Evolutionary conservation across 2,797 vertebrate genomes (phyloP), one percentile per base, ranked within the genome.

Genomic region (Oreortyx pictus): DNA sequence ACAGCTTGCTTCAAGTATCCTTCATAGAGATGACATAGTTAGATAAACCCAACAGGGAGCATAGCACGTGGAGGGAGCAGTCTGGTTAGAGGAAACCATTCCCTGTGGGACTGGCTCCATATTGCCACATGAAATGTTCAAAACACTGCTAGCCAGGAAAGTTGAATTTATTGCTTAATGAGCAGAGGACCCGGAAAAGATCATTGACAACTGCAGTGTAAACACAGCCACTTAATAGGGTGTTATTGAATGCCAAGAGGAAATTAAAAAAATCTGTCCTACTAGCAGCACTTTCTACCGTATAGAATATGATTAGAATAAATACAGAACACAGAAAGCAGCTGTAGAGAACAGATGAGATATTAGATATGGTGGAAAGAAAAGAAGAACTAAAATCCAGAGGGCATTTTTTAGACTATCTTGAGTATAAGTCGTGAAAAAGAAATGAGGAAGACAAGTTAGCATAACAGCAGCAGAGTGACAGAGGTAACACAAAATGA

Each of bases 1-100:
- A 95, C 96, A 95, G 94, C 92, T 96, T 96, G 93, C 93, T 94
- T 94, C 86, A 91, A 96, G 94, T 94, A 94, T 94, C 89, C 94
- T 95, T 96, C 52, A 4, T 83, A 91, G 96, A 91, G 94, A 95
- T 93, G 89, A 95, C 95, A 96, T 92, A 90, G 96, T 96, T 93
- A 97, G 92, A 93, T 89, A 95, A 95, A 94, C 92, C 92, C 94
- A 95, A 92, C 88, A 88, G 94, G 91, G 95, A 94, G 60, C 73
- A 90, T 17, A 96, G 84, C 93, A 93, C 95, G 85, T 95, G 92
- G 94, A 96, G 91, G 91, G 89, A 92, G 86, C 94, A 91, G 86
- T 92, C 96, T 96, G 96, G 92, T 94, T 92, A 95, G 75, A 82
- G 94, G 75, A 87, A 90, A 91, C 91, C 79, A 91, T 88, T 96